Evolutionary conservation across 2,113 vertebrate species (phyloP).

Genomic region (Microtus montanus): DNA sequence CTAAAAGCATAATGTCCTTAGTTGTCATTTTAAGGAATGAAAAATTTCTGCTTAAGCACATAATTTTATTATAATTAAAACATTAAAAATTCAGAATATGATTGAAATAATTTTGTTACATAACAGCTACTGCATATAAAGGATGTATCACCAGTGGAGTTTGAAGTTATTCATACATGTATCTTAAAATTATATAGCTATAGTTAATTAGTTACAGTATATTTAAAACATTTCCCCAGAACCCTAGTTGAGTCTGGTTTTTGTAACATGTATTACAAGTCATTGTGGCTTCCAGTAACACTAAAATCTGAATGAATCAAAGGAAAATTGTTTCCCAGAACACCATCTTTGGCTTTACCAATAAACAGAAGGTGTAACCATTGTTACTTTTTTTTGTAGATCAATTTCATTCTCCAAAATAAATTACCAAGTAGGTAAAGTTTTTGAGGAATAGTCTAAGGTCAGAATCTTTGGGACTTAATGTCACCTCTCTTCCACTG

Average conservation of each 20-base stretch:
- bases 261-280: conserved; percentile 47
- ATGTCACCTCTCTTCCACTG: background rate
- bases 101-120: conserved; percentile 39
- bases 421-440: background rate
- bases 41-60: conserved; percentile 6
- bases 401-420: background rate
- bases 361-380: background rate
- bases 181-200: background rate
- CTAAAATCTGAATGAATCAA: conserved; percentile 46
- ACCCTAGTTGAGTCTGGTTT: conserved; percentile 17
- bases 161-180: conserved; percentile 15
- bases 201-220: background rate
- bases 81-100: conserved; percentile 42
- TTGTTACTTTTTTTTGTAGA: background rate
- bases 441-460: background rate
- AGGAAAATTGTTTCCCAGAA: background rate
- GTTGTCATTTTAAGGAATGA: conserved; percentile 45
- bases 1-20: background rate
- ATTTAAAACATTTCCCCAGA: conserved; percentile 44
- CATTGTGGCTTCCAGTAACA: background rate
- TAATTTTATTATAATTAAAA: conserved; percentile 46
- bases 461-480: background rate
- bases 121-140: background rate
- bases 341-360: background rate
- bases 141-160: background rate